Evolutionary conservation across 2,888 invertebrate species (phyloP), one percentile per base, ranked within the genome.

Genomic region (Carabus problematicus): DNA sequence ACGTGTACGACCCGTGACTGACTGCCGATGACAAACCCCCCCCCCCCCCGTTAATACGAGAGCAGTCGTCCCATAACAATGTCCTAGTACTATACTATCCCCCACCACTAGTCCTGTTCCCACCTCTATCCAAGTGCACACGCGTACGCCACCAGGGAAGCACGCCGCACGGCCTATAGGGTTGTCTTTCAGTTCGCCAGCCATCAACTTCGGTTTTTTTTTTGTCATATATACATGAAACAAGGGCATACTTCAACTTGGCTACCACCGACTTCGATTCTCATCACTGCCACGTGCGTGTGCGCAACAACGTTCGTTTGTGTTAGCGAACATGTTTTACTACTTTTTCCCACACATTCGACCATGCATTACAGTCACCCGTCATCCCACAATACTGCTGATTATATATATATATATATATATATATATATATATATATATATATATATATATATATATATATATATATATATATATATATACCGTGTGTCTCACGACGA

Each of bases 1-100:
- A 52, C 52, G 52, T 52, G 52, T 16, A 52, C 52, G 52, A 19
- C 52, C 19, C 52, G 52, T 52, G 52, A 18, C 19, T 16, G 16
- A 52, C 16, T 52, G 52, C 19, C 18, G 29, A 29, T 29, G 29
- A 29, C 29, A 29, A 29, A 29, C 29, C 29, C 52, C 19, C 19
- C n/a, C n/a, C 49, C 16, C 49, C 14, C 52, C 19, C 19, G 52
- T 52, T 52, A 19, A 52, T 52, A 52, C 19, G 19, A 52, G 52
- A 19, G 52, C 16, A 9, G 52, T 52, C 1, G 45, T 45, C 45
- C 52, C 19, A 29, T 29, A 29, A 29, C 29, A 16, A 52, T 11
- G 19, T 52, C 52, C 52, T 52, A 19, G 19, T 16, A 52, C 52
- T 18, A 52, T 52, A 18, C 52, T 11, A 16, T 6, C 29, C 29